Conservation (phyloP, 1,140 invertebrate genomes). For the Polypedilum vanderplanki region DNA sequence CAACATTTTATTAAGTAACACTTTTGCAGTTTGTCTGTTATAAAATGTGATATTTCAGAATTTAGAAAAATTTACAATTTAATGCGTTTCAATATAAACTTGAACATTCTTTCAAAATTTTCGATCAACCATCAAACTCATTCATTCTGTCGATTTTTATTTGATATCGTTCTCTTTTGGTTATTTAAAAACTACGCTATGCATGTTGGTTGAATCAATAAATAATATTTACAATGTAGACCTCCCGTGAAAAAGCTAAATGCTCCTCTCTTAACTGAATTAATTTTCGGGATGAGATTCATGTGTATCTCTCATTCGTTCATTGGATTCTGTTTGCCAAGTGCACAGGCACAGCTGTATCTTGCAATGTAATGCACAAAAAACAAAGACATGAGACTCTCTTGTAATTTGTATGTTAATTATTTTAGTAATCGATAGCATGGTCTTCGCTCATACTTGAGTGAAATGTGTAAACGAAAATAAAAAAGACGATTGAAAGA, state of each 20-base stretch:
- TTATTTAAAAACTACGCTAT: not conserved
- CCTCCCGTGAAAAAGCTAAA: constrained; percentile 14
- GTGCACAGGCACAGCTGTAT: not conserved
- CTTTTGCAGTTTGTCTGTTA: no score
- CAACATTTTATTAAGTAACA: no score
- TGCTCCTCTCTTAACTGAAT: not conserved
- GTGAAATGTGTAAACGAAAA: no score
- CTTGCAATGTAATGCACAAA: not conserved
- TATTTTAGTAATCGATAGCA: not conserved
- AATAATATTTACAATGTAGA: constrained; percentile 26
- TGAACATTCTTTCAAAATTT: no score
- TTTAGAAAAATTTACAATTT: no score
- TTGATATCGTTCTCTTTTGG: not conserved
- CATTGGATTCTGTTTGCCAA: not conserved
- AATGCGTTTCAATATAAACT: no score
- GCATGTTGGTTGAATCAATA: constrained; percentile 7
- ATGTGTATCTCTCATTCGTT: not conserved
- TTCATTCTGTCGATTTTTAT: constrained; percentile 15
- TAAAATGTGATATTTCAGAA: no score
- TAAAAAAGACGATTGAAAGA: no score
- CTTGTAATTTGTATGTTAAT: constrained; percentile 7
- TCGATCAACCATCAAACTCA: no score
- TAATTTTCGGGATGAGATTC: not conserved
- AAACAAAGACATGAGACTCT: not conserved
- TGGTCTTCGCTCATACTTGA: no score